Conservation (phyloP, 1,140 invertebrate species). For the Meteorus sp. region DNA sequence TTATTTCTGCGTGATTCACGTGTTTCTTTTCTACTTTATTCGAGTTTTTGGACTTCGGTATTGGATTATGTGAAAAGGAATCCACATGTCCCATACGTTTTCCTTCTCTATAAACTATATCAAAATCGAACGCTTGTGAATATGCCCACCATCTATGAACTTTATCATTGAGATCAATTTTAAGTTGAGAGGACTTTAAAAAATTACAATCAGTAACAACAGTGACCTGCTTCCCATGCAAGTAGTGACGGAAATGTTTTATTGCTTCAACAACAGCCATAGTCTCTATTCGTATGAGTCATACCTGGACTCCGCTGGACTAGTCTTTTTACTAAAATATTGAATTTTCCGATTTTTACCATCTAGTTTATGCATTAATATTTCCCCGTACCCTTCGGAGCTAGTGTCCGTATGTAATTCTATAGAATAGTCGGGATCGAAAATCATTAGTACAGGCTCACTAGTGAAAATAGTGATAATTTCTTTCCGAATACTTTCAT, state of each 20-base stretch:
- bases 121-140: slow-evolving; percentile 41
- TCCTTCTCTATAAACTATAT: slow-evolving; percentile 22
- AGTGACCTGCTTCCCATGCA: slow-evolving; percentile 33
- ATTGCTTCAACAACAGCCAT: neutral
- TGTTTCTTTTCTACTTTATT: slow-evolving; percentile 20
- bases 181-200: slow-evolving; percentile 38
- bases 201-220: slow-evolving; percentile 42
- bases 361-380: slow-evolving; percentile 33
- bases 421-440: slow-evolving; percentile 35
- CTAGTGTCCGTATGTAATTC: slow-evolving; percentile 35
- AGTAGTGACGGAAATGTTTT: slow-evolving; percentile 41
- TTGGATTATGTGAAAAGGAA: slow-evolving; percentile 25
- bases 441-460: slow-evolving; percentile 44
- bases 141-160: slow-evolving; percentile 44
- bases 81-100: slow-evolving; percentile 26
- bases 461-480: slow-evolving; percentile 25
- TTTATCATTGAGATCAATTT: slow-evolving; percentile 41
- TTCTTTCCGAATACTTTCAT: neutral
- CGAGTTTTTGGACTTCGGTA: neutral
- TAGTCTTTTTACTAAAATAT: slow-evolving; percentile 35
- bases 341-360: slow-evolving; percentile 30
- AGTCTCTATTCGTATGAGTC: neutral
- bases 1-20: slow-evolving; percentile 25
- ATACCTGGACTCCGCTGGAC: neutral
- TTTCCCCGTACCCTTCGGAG: slow-evolving; percentile 27